Base-by-base conservation (phyloP, 2,888 invertebrate genomes). In the Thymelicus sylvestris region DNA sequence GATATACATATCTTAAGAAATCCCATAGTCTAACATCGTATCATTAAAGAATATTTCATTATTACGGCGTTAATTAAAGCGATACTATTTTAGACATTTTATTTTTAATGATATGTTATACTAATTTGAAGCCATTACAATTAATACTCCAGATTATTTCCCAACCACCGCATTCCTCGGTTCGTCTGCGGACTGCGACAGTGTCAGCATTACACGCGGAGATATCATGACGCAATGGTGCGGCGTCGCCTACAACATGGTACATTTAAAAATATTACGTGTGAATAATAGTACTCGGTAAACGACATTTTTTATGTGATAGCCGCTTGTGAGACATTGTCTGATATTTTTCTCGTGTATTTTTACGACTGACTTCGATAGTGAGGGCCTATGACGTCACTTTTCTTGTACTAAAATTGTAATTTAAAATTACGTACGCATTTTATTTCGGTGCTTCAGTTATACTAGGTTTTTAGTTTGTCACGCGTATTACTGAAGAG, bases 231-330 rank as follows among this genome's bases (percentile, higher is more conserved):
- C 69, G 63, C 63, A 69, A 69, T 38, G n/a, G 10, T 31, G 47
- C 57, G 48, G 69, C 48, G 39, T 63, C 68, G 52, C 64, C 48
- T 61, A 61, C 52, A 13, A 31, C 15, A 64, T 38, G 57, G 39
- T 68, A 55, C 57, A 48, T 65, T 70, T 65, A 70, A 60, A 70
- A 70, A 70, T 70, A 70, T 70, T 64, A 70, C 69, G 57, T 60
- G 65, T 65, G 69, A 65, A 70, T 70, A 70, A 70, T 60, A 60
- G 65, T 70, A 50, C 48, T 38, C 38, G 31, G 64, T 70, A 60
- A 65, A 65, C 64, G 69, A 65, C 69, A 60, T 41, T 64, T 60
- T 64, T 70, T 63, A 69, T 70, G 64, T 69, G 48, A 59, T 48
- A 44, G 63, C 59, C 38, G 47, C 41, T 66, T 44, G 64, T 70